These are phyloP conservation scores for Apis dorsata DNA, from an alignment of 1,140 invertebrate genomes.

Conservation along the genomic window DNA sequence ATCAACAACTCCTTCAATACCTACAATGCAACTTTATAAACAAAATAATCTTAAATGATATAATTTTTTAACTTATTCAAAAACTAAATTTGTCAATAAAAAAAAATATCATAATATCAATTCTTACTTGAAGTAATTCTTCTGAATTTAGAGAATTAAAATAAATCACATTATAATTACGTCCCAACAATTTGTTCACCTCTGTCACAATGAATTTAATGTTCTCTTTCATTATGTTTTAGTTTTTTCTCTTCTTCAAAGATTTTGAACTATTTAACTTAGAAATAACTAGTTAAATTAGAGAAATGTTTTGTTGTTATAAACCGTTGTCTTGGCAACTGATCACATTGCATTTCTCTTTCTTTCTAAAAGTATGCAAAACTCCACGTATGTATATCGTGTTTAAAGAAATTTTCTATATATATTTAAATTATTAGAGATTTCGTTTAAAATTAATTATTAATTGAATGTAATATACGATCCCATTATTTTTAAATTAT, in stretches of 20 bases:
- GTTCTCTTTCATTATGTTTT: slow-evolving; percentile 84
- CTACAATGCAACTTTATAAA: slow-evolving; percentile 69
- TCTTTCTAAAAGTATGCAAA: not conserved
- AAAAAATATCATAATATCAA: not conserved
- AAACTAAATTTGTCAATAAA: not conserved
- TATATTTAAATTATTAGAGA: not conserved
- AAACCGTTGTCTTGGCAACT: slow-evolving; percentile 30
- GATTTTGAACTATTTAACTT: not conserved
- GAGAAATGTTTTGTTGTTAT: not conserved
- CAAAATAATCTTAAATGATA: slow-evolving; percentile 12
- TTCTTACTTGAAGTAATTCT: slow-evolving; percentile 86
- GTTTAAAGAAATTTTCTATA: not conserved
- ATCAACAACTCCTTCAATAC: slow-evolving; percentile 85
- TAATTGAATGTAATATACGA: not conserved
- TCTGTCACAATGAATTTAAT: slow-evolving; percentile 90
- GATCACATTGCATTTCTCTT: not conserved
- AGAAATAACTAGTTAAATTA: not conserved
- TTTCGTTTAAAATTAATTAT: slow-evolving; percentile 6
- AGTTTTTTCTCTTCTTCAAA: not conserved
- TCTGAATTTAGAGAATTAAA: slow-evolving; percentile 90
- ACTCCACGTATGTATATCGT: not conserved
- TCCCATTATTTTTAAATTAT: not conserved
- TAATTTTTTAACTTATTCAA: not conserved
- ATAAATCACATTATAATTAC: slow-evolving; percentile 90
- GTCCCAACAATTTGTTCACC: slow-evolving; percentile 87